Percentiles rank a stretch among this genome's conserved stretches.
Conservation (phyloP, 2,888 invertebrate genomes). For the Epiblema foenella region DNA sequence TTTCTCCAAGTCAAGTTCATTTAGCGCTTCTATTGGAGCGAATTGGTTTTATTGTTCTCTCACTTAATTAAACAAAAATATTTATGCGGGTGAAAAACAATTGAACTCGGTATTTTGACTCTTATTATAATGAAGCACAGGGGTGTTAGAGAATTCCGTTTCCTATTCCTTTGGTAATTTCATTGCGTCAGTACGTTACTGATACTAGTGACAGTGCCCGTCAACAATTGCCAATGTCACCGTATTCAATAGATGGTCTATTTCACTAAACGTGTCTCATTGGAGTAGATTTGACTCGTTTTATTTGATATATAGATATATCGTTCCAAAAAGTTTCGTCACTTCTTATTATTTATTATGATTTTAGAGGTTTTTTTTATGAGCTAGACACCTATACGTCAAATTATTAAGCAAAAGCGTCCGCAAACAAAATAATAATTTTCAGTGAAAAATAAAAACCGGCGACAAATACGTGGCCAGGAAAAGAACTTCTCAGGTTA, state of each 20-base stretch:
- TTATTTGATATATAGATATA: too few relatives aligned
- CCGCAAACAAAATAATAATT: too few relatives aligned
- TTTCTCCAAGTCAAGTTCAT: constrained; percentile 65
- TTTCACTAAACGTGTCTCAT: not conserved
- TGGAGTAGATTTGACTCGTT: not conserved
- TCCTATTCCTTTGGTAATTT: constrained; percentile 6
- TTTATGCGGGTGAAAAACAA: constrained; percentile 5
- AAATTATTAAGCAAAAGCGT: too few relatives aligned
- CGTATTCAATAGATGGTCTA: not conserved
- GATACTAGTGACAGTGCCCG: constrained; percentile 17
- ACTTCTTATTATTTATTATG: too few relatives aligned
- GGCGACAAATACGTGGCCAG: too few relatives aligned
- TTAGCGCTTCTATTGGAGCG: constrained; percentile 66
- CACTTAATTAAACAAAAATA: constrained; percentile 49
- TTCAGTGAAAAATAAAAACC: too few relatives aligned
- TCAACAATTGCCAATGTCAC: constrained; percentile 38
- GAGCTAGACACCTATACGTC: too few relatives aligned
- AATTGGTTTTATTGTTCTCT: constrained; percentile 65
- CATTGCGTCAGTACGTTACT: constrained; percentile 24
- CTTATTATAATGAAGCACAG: not conserved
- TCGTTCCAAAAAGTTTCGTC: too few relatives aligned
- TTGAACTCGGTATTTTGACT: constrained; percentile 13
- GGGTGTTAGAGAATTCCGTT: not conserved
- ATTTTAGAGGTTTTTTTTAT: too few relatives aligned
- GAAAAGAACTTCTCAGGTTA: too few relatives aligned